Evolutionary conservation across 2,113 vertebrate genomes (phyloP).

Genomic region (Callipepla squamata): DNA sequence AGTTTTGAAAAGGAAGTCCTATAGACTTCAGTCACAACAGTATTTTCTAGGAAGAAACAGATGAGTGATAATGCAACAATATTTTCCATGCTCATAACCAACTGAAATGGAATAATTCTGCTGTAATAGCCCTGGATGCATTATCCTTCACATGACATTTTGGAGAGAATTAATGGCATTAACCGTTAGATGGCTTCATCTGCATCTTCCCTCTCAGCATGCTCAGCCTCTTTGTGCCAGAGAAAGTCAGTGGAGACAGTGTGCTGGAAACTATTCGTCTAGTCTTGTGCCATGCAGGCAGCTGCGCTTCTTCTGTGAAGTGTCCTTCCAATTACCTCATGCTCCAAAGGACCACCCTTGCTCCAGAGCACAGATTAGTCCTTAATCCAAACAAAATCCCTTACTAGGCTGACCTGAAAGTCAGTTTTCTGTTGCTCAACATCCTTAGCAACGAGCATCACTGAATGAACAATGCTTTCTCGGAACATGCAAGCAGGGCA

Average conservation of each 20-base stretch:
- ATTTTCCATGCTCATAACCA: constrained; percentile 75
- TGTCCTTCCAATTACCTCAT: constrained; percentile 33
- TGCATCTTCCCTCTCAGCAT: not conserved
- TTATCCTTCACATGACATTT: constrained; percentile 63
- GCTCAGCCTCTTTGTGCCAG: constrained; percentile 5
- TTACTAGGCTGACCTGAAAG: not conserved
- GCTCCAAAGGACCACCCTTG: constrained; percentile 21
- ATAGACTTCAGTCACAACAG: not conserved
- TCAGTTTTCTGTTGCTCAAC: not conserved
- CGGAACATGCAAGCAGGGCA: not conserved
- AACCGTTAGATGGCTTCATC: constrained; percentile 58
- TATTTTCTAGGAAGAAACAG: constrained; percentile 25
- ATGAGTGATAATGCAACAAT: constrained; percentile 46
- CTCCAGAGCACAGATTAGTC: not conserved
- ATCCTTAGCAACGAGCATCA: not conserved
- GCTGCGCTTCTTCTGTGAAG: not conserved
- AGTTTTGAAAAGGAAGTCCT: not conserved
- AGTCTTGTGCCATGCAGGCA: constrained; percentile 16
- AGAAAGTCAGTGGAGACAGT: not conserved
- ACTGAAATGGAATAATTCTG: constrained; percentile 69
- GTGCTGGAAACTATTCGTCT: constrained; percentile 2
- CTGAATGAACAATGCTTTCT: not conserved
- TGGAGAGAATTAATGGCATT: constrained; percentile 66
- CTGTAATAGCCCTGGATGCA: constrained; percentile 56
- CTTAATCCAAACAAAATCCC: constrained; percentile 38